These are phyloP conservation scores for Phallusia fumigata DNA, from an alignment of 23 tunicate genomes.

Conservation along the genomic window DNA sequence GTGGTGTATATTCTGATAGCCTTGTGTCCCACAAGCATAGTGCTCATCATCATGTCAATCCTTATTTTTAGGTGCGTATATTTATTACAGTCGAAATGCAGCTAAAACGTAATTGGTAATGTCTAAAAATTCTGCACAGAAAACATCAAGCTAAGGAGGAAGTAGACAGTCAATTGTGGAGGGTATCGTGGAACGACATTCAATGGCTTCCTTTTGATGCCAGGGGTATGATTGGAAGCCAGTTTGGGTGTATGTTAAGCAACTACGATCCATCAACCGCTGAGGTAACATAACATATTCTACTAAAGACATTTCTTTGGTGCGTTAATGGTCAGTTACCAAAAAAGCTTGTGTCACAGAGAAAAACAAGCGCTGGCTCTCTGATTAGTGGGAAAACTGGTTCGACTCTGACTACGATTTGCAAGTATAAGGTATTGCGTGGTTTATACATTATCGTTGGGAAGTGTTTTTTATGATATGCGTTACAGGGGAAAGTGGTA, in stretches of 20 bases:
- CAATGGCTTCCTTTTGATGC: slow-evolving; percentile 14
- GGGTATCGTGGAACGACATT: slow-evolving; percentile 57
- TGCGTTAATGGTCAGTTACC: neutral
- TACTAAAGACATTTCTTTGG: neutral
- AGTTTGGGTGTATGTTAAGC: neutral
- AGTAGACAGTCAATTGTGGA: slow-evolving; percentile 54
- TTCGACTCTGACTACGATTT: slow-evolving; percentile 20
- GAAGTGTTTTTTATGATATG: neutral
- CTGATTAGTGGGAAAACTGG: slow-evolving; percentile 29
- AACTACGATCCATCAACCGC: slow-evolving; percentile 6
- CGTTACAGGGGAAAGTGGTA: slow-evolving; percentile 32
- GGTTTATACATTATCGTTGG: neutral
- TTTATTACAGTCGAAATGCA: neutral
- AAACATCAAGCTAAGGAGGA: slow-evolving; percentile 41
- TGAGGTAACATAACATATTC: neutral
- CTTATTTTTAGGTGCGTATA: neutral
- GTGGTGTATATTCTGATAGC: neutral
- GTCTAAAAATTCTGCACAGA: neutral
- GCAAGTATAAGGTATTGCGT: slow-evolving; percentile 38
- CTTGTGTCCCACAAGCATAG: neutral
- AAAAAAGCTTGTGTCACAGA: neutral
- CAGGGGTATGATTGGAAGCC: neutral
- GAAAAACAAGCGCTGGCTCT: slow-evolving; percentile 41
- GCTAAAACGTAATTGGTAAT: neutral
- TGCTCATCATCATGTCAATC: neutral